Evolutionary conservation across 2,113 vertebrate species (phyloP), one percentile per base, ranked within the genome.

Genomic region (Dasyornis broadbenti): DNA sequence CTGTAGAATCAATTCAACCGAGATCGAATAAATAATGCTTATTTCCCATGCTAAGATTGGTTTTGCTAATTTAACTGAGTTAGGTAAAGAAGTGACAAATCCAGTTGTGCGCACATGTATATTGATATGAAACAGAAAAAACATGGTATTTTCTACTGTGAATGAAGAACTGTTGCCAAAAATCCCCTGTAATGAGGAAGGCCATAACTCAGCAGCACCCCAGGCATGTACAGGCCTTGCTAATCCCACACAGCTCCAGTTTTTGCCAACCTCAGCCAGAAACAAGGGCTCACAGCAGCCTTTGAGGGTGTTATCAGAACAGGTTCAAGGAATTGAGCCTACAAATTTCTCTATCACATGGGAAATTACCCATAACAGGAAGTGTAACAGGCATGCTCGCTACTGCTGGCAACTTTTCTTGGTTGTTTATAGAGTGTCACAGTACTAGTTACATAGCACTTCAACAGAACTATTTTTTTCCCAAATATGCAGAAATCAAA

Each of bases 401-500:
- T 69, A 35, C 7, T 53, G 17, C 11, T n/a, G 13, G 28, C 3
- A 28, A 31, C 21, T 64, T 13, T 16, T 63, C 53, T 54, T 15
- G 10, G 5, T 42, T 53, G 7, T 27, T 65, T 31, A 60, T n/a
- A 31, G 39, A 54, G 6, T 60, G 66, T 11, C 45, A 31, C 5
- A 60, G 17, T 15, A 39, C 3, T 2, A 76, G 19, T 19, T 40
- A 82, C 1, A 0, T 0, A 40, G 42, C 18, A 63, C 45, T 84
- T 78, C 47, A 70, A 30, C 11, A n/a, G 7, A 30, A 61, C 5
- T 54, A 13, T 8, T 80, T 2, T 71, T 73, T 65, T 37, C 30
- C 6, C 12, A 40, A 69, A 86, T 40, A 70, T 2, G 9, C 31
- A 84, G 59, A 28, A 47, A 60, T 82, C 21, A 80, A 89, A 56